Evolutionary conservation across 2,888 invertebrate genomes (phyloP).

Genomic region (Phyllotreta striolata): DNA sequence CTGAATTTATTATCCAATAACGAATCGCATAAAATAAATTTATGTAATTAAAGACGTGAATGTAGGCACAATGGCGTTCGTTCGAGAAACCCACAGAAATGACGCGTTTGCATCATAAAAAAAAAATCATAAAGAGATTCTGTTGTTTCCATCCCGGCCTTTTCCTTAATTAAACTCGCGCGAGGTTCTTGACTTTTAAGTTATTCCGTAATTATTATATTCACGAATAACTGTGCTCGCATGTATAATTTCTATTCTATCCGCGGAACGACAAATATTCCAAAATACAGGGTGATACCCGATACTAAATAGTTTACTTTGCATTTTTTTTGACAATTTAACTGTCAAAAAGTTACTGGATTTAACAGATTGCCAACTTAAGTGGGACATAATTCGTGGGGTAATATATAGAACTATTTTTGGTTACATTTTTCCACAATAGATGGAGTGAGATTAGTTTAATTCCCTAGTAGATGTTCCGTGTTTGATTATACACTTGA

Average conservation of each 20-base stretch:
- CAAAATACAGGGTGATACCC: constrained; percentile 11
- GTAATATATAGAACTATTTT: no score
- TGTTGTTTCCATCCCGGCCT: constrained; percentile 9
- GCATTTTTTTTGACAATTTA: neutral
- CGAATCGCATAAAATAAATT: no score
- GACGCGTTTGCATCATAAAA: constrained; percentile 11
- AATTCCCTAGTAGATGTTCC: no score
- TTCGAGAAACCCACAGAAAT: constrained; percentile 6
- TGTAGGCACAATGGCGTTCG: neutral
- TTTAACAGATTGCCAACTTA: no score
- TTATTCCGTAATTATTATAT: constrained; percentile 25
- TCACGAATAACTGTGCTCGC: constrained; percentile 14
- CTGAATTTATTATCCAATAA: no score
- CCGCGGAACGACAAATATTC: constrained; percentile 7
- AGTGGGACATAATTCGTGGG: no score
- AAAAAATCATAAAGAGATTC: constrained; percentile 13
- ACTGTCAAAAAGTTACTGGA: neutral
- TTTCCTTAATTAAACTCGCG: constrained; percentile 12
- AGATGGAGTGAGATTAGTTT: no score
- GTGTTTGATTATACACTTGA: no score
- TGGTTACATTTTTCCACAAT: no score
- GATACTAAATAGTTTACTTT: neutral
- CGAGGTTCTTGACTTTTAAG: constrained; percentile 28
- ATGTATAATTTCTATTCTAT: neutral
- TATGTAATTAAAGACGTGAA: neutral